Conservation (phyloP, 2,797 vertebrate species). For the Prunella strophiata region DNA sequence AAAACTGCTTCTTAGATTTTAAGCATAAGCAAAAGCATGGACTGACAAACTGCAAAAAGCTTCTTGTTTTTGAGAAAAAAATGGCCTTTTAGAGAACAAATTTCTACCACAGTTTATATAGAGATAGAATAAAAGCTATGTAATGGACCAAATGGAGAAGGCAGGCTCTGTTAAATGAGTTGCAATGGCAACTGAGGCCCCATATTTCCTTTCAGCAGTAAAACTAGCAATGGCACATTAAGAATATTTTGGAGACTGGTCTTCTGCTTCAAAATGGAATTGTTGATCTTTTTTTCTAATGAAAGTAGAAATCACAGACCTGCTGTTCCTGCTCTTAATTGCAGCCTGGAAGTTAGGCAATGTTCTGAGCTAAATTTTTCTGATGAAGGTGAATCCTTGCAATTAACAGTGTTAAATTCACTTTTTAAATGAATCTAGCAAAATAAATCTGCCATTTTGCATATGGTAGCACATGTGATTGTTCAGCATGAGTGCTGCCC, state of each 20-base stretch:
- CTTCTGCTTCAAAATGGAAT: neutral
- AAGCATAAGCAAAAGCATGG: neutral
- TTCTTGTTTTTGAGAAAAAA: neutral
- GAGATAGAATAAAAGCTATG: neutral
- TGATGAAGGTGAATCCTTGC: slow-evolving; percentile 14
- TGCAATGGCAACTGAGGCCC: neutral
- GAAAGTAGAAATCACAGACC: neutral
- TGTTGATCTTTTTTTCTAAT: neutral
- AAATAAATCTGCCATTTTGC: neutral
- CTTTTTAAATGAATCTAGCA: neutral
- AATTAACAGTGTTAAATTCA: neutral
- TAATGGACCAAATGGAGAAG: neutral
- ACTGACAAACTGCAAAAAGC: neutral
- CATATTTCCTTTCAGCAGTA: neutral
- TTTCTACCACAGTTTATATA: neutral
- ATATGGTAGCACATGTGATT: neutral
- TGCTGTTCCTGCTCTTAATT: slow-evolving; percentile 13
- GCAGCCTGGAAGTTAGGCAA: neutral
- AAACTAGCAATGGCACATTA: neutral
- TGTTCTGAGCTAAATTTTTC: neutral
- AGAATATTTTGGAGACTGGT: neutral
- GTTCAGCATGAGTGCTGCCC: neutral
- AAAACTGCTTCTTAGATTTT: neutral
- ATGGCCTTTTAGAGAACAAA: neutral
- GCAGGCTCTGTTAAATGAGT: neutral